Base-by-base conservation (phyloP, 2,113 vertebrate species). In the Oxyura jamaicensis region DNA sequence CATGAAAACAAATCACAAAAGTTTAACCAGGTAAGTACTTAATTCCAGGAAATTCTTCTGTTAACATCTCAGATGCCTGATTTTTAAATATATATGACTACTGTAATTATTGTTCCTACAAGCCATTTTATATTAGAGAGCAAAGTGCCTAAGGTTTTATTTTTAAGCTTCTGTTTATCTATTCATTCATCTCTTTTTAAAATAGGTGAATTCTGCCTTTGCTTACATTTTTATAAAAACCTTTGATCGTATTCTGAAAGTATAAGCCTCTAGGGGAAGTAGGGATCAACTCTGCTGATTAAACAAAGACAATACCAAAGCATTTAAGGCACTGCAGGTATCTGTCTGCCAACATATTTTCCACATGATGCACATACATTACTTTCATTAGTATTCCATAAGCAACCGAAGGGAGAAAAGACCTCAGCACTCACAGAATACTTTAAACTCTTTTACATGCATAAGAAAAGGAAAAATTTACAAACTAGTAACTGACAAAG, bases 161-260 rank as follows among this genome's bases (percentile, higher is more conserved):
- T 93, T 95, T 95, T 73, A 96, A 94, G 59, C 21, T 87, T 75
- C 67, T 76, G 52, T 48, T 96, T 90, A 96, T 96, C 93, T 95
- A 93, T 73, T 75, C 33, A 86, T 81, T 90, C 48, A 95, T 95
- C 86, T 91, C 66, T n/a, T n/a, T n/a, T n/a, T 55, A 86, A 96
- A 94, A 93, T 58, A 78, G 11, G 66, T 41, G 86, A 95, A 60
- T 86, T 93, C 63, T 83, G 55, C 75, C 94, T 95, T 76, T 94
- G 65, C 83, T 93, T 94, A 86, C 31, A 73, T 59, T 93, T 97
- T 91, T 90, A 90, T 80, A 85, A 55, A 88, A 82, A 92, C 63
- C 95, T 97, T 97, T 97, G 93, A 96, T 96, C 93, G 91, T 91
- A 44, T 65, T 53, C 86, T 72, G 83, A 86, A 96, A 95, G 90